Conservation (phyloP, 2,113 vertebrate genomes). For the Actenoides lindsayi region DNA sequence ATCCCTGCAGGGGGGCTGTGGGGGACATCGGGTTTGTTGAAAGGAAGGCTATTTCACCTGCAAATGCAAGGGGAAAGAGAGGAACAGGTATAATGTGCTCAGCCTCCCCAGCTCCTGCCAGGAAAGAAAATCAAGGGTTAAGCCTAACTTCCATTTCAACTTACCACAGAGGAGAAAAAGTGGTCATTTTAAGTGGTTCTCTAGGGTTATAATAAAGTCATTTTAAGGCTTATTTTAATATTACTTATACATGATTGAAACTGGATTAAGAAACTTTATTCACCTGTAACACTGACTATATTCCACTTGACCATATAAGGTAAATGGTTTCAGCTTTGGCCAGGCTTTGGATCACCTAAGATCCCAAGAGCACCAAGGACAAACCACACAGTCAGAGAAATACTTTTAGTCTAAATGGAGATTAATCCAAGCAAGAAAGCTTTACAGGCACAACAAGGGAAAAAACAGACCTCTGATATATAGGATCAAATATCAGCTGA, state of each 20-base stretch:
- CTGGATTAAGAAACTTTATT: background rate
- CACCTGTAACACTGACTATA: background rate
- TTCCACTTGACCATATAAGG: background rate
- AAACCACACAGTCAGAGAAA: background rate
- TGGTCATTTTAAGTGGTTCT: background rate
- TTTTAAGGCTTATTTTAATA: background rate
- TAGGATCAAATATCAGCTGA: background rate
- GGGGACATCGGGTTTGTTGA: background rate
- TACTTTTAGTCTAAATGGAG: background rate
- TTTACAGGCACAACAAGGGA: background rate
- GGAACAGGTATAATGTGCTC: background rate
- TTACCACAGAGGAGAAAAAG: background rate
- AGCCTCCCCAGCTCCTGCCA: background rate
- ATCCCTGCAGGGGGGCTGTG: background rate
- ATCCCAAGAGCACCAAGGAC: background rate
- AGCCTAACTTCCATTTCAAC: background rate
- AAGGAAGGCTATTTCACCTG: background rate
- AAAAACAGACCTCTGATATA: background rate
- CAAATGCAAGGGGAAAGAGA: background rate
- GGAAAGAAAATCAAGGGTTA: background rate
- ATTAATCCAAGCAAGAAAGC: background rate
- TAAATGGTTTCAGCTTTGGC: background rate
- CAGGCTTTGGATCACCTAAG: background rate
- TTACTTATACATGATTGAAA: background rate
- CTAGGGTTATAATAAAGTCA: background rate